A percentile compares a stretch with the other conserved stretches of the same genome.
Conservation (phyloP, 64 coral and sea anemone genomes). For the Pocillopora verrucosa region DNA sequence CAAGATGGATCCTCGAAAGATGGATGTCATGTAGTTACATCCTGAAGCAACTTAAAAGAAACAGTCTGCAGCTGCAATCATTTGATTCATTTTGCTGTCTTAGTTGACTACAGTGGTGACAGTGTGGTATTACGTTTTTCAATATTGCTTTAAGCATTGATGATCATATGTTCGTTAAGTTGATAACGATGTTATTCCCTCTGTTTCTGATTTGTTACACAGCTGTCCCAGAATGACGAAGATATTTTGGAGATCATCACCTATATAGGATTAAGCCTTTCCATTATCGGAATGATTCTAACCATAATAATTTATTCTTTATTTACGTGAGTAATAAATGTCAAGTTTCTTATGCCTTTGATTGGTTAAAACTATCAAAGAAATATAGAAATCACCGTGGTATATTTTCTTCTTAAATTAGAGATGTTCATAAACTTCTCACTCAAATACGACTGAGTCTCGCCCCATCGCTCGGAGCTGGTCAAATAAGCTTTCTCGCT, state of each 20-base stretch:
- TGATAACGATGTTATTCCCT: no score
- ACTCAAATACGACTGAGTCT: conserved; percentile 47
- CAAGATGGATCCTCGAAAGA: no score
- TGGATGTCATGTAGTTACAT: no score
- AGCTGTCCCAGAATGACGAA: neutral
- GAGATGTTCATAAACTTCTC: conserved; percentile 27
- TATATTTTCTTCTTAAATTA: neutral
- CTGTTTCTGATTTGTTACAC: neutral
- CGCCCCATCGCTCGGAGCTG: conserved; percentile 30
- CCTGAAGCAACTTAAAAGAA: no score
- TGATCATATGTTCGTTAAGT: no score
- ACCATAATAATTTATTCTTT: conserved; percentile 27
- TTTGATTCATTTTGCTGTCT: no score
- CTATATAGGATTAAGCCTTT: conserved; percentile 12
- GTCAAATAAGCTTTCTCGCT: conserved; percentile 47
- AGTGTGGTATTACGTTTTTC: no score
- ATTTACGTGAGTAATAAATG: conserved; percentile 5
- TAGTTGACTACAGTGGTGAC: no score
- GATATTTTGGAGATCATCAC: conserved; percentile 6
- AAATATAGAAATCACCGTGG: neutral
- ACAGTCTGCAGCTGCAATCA: no score
- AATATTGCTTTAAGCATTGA: no score
- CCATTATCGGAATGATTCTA: conserved; percentile 36
- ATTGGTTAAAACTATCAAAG: no score
- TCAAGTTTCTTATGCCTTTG: no score